Percentiles rank a stretch among this genome's conserved stretches.
Evolutionary conservation across 2,888 invertebrate genomes (phyloP).

Genomic region (Brachyptera risi): DNA sequence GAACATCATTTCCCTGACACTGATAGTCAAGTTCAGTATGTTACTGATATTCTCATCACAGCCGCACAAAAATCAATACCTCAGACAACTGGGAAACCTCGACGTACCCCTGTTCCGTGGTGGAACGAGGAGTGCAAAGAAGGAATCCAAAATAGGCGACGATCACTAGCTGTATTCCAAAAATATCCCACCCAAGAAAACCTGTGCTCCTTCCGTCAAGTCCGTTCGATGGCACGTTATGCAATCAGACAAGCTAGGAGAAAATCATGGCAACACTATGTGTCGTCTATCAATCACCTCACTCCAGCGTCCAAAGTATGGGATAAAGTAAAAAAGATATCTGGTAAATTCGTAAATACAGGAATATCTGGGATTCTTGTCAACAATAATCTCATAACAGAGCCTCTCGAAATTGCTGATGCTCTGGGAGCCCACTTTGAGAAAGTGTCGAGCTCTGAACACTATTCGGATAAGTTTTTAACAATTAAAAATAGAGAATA

Average conservation of each 20-base stretch:
- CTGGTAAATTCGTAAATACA: neutral
- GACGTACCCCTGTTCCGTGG: neutral
- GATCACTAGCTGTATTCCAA: neutral
- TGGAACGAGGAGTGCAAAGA: constrained; percentile 7
- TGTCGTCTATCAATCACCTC: neutral
- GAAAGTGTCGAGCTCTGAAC: constrained; percentile 11
- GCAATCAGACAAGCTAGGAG: neutral
- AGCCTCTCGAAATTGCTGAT: neutral
- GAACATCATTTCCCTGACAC: neutral
- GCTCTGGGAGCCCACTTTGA: constrained; percentile 2
- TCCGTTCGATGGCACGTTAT: neutral
- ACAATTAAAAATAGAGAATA: neutral
- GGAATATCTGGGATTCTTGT: neutral
- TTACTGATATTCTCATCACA: neutral
- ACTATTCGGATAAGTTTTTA: neutral
- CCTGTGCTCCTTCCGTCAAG: neutral
- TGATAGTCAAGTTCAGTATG: neutral
- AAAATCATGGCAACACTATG: constrained; percentile 2
- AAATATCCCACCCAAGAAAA: constrained; percentile 4
- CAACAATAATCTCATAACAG: neutral
- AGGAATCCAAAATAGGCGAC: neutral
- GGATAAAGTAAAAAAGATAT: constrained; percentile 1
- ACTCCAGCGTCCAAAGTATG: neutral
- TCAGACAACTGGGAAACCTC: neutral
- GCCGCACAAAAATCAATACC: neutral